A percentile compares a stretch with the other conserved stretches of the same genome.
Conservation (phyloP, 2,888 invertebrate genomes). For the Caenorhabditis drosophilae region DNA sequence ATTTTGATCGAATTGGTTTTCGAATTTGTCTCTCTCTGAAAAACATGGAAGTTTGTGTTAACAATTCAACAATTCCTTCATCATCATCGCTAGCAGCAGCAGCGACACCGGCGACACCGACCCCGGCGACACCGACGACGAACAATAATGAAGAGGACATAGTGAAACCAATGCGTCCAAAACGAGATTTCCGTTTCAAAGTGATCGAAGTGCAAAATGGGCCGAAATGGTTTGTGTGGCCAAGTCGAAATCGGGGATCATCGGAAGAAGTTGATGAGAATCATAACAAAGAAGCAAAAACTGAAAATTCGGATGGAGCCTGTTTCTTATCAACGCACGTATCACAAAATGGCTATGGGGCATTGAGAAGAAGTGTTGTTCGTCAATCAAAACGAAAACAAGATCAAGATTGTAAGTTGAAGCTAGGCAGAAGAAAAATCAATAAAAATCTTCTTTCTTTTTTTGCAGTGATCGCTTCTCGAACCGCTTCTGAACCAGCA, state of each 20-base stretch:
- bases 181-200: constrained; percentile 58
- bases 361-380: constrained; percentile 44
- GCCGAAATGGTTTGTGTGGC: constrained; percentile 62
- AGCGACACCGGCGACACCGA: neutral
- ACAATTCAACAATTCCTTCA: constrained; percentile 12
- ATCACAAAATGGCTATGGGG: constrained; percentile 41
- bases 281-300: constrained; percentile 39
- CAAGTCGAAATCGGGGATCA: constrained; percentile 44
- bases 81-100: constrained; percentile 6
- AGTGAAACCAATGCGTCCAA: constrained; percentile 37
- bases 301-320: neutral
- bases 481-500: constrained; percentile 49
- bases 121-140: neutral
- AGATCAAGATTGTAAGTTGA: constrained; percentile 34
- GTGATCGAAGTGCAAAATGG: constrained; percentile 56
- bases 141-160: constrained; percentile 29
- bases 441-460: too few relatives aligned
- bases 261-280: constrained; percentile 50
- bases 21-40: too few relatives aligned
- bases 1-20: too few relatives aligned
- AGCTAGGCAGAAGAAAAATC: too few relatives aligned
- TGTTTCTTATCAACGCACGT: neutral
- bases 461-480: constrained; percentile 33
- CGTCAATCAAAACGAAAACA: constrained; percentile 44
- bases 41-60: constrained; percentile 39